Conservation (phyloP, 2,888 invertebrate genomes). For the Exocentrus adspersus region DNA sequence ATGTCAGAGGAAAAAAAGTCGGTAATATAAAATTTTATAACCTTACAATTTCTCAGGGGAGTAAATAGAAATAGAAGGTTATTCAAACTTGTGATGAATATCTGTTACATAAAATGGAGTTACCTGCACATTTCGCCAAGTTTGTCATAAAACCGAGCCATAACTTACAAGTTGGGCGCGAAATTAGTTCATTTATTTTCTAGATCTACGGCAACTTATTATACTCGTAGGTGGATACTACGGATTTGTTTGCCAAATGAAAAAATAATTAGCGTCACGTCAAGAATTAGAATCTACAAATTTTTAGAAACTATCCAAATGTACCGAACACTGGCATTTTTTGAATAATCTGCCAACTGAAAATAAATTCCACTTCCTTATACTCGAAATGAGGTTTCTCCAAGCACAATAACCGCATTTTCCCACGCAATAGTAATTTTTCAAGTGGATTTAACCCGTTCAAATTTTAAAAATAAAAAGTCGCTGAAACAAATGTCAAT, state of each 20-base stretch:
- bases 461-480: no score
- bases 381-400: no score
- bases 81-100: slow-evolving; percentile 10
- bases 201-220: no score
- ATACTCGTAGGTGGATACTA: neutral
- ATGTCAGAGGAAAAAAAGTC: slow-evolving; percentile 28
- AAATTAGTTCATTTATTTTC: slow-evolving; percentile 30
- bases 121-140: slow-evolving; percentile 15
- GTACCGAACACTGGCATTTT: no score
- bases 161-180: slow-evolving; percentile 18
- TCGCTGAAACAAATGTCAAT: no score
- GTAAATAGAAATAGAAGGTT: slow-evolving; percentile 27
- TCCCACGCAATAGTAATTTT: no score
- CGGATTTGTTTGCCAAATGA: slow-evolving; percentile 3
- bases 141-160: slow-evolving; percentile 16
- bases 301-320: no score
- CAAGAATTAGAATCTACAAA: neutral
- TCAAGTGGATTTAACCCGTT: no score
- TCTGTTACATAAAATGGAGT: neutral
- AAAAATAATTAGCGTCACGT: slow-evolving; percentile 10
- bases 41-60: slow-evolving; percentile 43
- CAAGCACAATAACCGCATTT: no score
- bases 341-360: no score
- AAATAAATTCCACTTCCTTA: no score
- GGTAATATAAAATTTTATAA: slow-evolving; percentile 43